A percentile compares a stretch with the other conserved stretches of the same genome.
These are phyloP conservation scores for Enteromius thamalakanensis DNA, from an alignment of 2,797 vertebrate species.

Conservation along the genomic window DNA sequence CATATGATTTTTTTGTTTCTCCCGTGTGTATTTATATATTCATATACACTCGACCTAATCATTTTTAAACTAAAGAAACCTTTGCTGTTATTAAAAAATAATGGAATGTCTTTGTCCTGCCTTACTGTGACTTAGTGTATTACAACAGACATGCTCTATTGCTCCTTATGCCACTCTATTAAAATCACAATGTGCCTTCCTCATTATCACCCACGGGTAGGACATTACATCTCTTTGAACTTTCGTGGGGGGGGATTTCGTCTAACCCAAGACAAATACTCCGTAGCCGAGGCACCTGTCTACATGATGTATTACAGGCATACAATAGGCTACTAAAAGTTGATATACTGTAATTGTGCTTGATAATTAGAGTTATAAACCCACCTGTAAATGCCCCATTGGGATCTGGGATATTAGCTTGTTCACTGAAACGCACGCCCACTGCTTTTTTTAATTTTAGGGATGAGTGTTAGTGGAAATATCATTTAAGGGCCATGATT, in stretches of 20 bases:
- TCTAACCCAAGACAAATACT: slow-evolving; percentile 68
- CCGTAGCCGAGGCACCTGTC: slow-evolving; percentile 70
- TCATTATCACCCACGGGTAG: slow-evolving; percentile 59
- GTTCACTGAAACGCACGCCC: slow-evolving; percentile 79
- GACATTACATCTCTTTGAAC: slow-evolving; percentile 60
- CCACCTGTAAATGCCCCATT: slow-evolving; percentile 79
- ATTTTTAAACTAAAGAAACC: slow-evolving; percentile 31
- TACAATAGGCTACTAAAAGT: slow-evolving; percentile 78
- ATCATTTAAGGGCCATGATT: slow-evolving; percentile 78
- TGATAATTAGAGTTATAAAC: slow-evolving; percentile 86
- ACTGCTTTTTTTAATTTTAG: slow-evolving; percentile 84
- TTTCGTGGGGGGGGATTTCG: slow-evolving; percentile 46
- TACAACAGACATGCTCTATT: slow-evolving; percentile 55
- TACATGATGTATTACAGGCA: slow-evolving; percentile 70
- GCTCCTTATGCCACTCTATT: slow-evolving; percentile 56
- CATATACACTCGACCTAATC: slow-evolving; percentile 9
- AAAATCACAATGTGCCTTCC: slow-evolving; percentile 57
- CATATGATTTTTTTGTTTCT: slow-evolving; percentile 35
- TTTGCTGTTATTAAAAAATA: slow-evolving; percentile 42
- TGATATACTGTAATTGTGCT: slow-evolving; percentile 81
- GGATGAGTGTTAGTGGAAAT: slow-evolving; percentile 82
- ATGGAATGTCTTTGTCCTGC: slow-evolving; percentile 47
- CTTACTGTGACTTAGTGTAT: slow-evolving; percentile 56
- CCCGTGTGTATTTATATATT: slow-evolving; percentile 19
- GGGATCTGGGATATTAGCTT: slow-evolving; percentile 79